phyloP scores from a whole-genome alignment of 2,113 vertebrate genomes.

The Thomomys bottae region DNA sequence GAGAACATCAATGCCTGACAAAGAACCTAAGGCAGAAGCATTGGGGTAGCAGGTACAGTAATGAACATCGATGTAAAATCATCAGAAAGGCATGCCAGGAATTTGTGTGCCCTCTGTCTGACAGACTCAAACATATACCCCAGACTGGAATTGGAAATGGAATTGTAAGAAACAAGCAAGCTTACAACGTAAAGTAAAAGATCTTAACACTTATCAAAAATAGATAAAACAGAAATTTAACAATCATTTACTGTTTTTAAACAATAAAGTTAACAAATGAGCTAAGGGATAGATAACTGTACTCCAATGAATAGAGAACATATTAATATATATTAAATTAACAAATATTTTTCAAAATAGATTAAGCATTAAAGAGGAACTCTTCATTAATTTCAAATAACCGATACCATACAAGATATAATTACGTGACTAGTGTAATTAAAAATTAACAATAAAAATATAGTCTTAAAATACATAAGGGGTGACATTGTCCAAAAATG shows the following conservation, averaged over 20 bases:
- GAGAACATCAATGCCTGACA: neutral
- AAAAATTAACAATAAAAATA: neutral
- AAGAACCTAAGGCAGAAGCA: neutral
- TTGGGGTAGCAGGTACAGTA: neutral
- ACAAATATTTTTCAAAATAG: neutral
- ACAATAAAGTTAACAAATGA: constrained; percentile 29
- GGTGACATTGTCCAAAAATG: too few relatives aligned
- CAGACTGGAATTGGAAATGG: neutral
- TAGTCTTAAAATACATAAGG: neutral
- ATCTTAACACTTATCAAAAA: constrained; percentile 9
- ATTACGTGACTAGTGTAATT: neutral
- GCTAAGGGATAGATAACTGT: neutral
- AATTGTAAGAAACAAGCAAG: neutral
- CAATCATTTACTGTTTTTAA: constrained; percentile 3
- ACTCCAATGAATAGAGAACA: neutral
- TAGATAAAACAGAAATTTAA: neutral
- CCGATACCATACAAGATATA: neutral
- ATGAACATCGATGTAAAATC: neutral
- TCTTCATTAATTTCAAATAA: constrained; percentile 14
- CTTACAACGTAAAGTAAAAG: neutral
- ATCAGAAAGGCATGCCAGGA: neutral
- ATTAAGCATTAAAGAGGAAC: neutral
- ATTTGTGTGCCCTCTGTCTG: neutral
- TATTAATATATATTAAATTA: neutral
- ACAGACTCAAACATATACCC: neutral